phyloP scores from a whole-genome alignment of 2,113 vertebrate genomes.

The Nothobranchius kuhntae region DNA sequence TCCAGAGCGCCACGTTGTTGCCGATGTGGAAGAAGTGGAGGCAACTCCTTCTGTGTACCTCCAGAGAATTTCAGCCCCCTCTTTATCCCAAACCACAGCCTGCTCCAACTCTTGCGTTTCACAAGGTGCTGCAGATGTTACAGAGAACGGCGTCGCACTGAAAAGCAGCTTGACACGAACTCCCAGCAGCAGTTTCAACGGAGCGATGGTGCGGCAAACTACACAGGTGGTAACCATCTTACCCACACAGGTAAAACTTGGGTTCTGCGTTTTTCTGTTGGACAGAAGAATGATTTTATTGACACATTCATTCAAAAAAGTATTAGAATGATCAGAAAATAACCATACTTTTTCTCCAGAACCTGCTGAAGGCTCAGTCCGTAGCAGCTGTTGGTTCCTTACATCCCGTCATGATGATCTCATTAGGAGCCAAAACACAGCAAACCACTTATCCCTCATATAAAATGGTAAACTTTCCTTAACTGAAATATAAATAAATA shows the following conservation, averaged over 20 bases:
- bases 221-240: conserved; percentile 76
- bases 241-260: conserved; percentile 71
- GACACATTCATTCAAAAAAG: background rate
- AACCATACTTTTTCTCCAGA: conserved; percentile 70
- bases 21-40: conserved; percentile 73
- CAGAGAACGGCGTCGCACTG: conserved; percentile 74
- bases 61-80: conserved; percentile 76
- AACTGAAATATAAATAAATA: too few relatives aligned
- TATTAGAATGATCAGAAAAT: background rate
- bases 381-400: conserved; percentile 81
- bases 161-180: conserved; percentile 76
- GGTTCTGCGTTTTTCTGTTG: background rate
- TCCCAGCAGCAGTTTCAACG: conserved; percentile 75
- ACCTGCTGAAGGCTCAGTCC: conserved; percentile 80
- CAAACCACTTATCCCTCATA: conserved; percentile 84
- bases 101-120: conserved; percentile 44
- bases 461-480: conserved; percentile 83
- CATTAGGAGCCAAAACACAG: conserved; percentile 84
- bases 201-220: conserved; percentile 60
- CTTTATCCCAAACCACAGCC: conserved; percentile 13
- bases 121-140: conserved; percentile 29
- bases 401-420: conserved; percentile 89
- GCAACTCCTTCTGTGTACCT: conserved; percentile 12
- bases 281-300: background rate
- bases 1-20: conserved; percentile 80